Conservation (phyloP, 1,140 invertebrate species). For the Hylaeus anthracinus region DNA sequence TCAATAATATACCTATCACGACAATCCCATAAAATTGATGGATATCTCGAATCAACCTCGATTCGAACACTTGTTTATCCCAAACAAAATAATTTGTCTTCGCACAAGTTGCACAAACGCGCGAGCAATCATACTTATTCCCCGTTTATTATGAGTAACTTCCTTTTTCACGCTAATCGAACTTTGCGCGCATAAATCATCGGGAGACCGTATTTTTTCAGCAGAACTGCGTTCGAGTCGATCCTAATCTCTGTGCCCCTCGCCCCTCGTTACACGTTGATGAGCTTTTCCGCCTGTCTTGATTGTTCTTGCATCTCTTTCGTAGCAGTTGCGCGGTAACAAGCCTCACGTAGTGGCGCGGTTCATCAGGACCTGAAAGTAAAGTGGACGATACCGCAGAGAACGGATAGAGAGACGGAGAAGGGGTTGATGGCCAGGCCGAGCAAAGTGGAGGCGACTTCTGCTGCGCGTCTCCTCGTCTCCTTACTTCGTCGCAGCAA, state of each 20-base stretch:
- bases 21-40: too few relatives aligned
- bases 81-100: too few relatives aligned
- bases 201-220: not conserved
- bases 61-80: too few relatives aligned
- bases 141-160: too few relatives aligned
- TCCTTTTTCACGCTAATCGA: conserved; percentile 8
- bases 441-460: conserved; percentile 14
- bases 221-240: conserved; percentile 8
- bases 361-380: conserved; percentile 56
- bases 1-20: too few relatives aligned
- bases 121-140: too few relatives aligned
- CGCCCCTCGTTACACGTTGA: conserved; percentile 16
- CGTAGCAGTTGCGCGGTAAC: conserved; percentile 45
- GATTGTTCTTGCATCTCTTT: conserved; percentile 52
- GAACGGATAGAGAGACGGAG: conserved; percentile 13
- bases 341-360: conserved; percentile 59
- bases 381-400: conserved; percentile 52
- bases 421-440: conserved; percentile 14
- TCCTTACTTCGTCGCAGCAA: conserved; percentile 57
- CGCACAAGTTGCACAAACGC: too few relatives aligned
- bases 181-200: conserved; percentile 29
- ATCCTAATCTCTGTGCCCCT: conserved; percentile 19
- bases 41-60: too few relatives aligned
- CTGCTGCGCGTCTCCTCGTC: conserved; percentile 36
- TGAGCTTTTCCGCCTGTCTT: conserved; percentile 57